Base-by-base conservation (phyloP, 2,113 vertebrate genomes). In the Noturus placidus region DNA sequence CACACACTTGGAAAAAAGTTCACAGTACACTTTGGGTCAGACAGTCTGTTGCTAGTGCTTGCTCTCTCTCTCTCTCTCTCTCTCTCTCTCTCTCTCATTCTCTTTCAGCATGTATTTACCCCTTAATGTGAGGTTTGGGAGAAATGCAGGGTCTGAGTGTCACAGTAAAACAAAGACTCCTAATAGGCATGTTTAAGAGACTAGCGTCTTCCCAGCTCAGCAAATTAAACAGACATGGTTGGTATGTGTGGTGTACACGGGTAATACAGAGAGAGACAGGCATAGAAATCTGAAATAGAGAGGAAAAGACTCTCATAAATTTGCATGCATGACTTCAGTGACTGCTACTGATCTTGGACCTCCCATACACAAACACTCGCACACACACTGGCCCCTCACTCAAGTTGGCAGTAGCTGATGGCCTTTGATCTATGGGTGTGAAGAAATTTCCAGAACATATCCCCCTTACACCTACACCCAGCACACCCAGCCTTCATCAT, bases 121-220 rank as follows among this genome's bases (percentile, higher is more conserved):
- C 96, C 95, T 96, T 96, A 97, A 96, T 95, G 94, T 95, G 95
- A 97, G 96, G 95, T 97, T 95, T 96, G 96, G 96, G 93, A 96
- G 95, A 97, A 96, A 95, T 96, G 96, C 93, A 97, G 95, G 94
- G 94, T 95, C 94, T 95, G 91, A 94, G 96, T 95, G 92, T 97
- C 96, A 97, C 96, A 95, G 94, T 96, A 93, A 94, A 94, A 94
- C 92, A 90, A 91, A 94, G 95, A 94, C 91, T 92, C 92, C 93
- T 96, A 95, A 96, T 94, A 95, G 95, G 93, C 92, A 95, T 92
- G 20, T 93, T 90, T 19, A 91, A 90, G 91, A 81, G 89, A 70
- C 15, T 15, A 54, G 2, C 14, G 5, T 22, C 15, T 42, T 85
- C 35, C 70, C 33, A 50, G 84, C 52, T 22, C 2, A 92, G 89